Evolutionary conservation across 2,113 vertebrate species (phyloP).

Genomic region (Paramisgurnus dabryanus): DNA sequence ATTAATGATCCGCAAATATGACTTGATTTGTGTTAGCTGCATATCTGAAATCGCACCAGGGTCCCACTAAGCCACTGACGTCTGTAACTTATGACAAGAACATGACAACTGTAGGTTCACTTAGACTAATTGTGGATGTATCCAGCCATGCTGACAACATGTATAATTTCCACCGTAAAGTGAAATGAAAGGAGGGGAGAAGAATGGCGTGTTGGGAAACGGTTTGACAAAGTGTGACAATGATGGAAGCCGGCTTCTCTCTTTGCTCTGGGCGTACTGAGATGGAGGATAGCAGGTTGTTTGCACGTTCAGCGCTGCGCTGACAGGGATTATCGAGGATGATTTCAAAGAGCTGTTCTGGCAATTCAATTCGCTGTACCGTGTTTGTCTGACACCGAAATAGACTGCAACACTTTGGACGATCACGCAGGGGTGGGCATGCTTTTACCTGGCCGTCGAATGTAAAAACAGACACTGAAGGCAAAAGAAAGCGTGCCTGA

Average conservation of each 20-base stretch:
- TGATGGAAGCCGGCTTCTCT: slow-evolving; percentile 39
- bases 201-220: slow-evolving; percentile 36
- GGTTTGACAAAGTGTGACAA: slow-evolving; percentile 50
- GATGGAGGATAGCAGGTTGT: slow-evolving; percentile 38
- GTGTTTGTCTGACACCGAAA: neutral
- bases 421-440: slow-evolving; percentile 1
- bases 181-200: slow-evolving; percentile 18
- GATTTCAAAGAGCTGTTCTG: slow-evolving; percentile 26
- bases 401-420: neutral
- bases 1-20: slow-evolving; percentile 33
- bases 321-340: slow-evolving; percentile 41
- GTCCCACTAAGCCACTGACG: slow-evolving; percentile 21
- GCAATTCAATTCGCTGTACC: slow-evolving; percentile 6
- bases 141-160: slow-evolving; percentile 12
- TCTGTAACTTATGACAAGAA: slow-evolving; percentile 40
- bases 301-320: slow-evolving; percentile 13
- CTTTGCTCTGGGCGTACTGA: slow-evolving; percentile 24
- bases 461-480: slow-evolving; percentile 8
- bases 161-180: slow-evolving; percentile 27
- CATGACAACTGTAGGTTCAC: slow-evolving; percentile 42
- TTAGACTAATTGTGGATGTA: slow-evolving; percentile 38
- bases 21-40: slow-evolving; percentile 13
- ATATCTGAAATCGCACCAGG: slow-evolving; percentile 21
- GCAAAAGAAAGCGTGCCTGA: neutral
- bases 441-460: slow-evolving; percentile 1